These are phyloP conservation scores for Achroia grisella DNA, from an alignment of 1,140 invertebrate genomes.

Conservation along the genomic window DNA sequence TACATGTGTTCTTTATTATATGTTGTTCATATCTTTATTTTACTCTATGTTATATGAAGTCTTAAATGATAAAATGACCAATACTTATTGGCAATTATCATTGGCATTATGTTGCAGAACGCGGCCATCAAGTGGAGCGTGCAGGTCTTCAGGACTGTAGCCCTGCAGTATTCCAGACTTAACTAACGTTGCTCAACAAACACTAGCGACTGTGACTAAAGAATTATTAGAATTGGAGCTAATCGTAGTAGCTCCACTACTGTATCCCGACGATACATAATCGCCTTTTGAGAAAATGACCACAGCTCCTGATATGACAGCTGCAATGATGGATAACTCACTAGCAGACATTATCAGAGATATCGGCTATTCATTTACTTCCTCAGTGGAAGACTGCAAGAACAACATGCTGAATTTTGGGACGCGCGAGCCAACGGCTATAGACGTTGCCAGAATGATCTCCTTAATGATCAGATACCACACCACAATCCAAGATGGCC, in stretches of 20 bases:
- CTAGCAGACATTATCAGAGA: conserved; percentile 90
- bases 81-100: too few relatives aligned
- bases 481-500: conserved; percentile 79
- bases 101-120: conserved; percentile 55
- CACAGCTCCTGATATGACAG: conserved; percentile 69
- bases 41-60: too few relatives aligned
- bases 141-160: conserved; percentile 90
- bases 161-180: conserved; percentile 89
- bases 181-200: conserved; percentile 76
- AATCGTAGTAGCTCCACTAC: conserved; percentile 88
- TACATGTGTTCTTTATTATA: too few relatives aligned
- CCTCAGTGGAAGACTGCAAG: conserved; percentile 91
- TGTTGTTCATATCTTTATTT: too few relatives aligned
- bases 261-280: conserved; percentile 87
- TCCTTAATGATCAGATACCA: conserved; percentile 91
- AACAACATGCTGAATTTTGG: conserved; percentile 85
- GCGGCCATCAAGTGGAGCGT: conserved; percentile 79
- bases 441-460: conserved; percentile 87
- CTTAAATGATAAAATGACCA: too few relatives aligned
- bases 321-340: conserved; percentile 81
- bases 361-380: conserved; percentile 91
- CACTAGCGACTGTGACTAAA: conserved; percentile 80
- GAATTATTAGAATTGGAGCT: conserved; percentile 90
- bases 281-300: conserved; percentile 76
- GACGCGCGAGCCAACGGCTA: conserved; percentile 83